Evolutionary conservation across 2,888 invertebrate genomes (phyloP).

Genomic region (Hybos culiciformis): DNA sequence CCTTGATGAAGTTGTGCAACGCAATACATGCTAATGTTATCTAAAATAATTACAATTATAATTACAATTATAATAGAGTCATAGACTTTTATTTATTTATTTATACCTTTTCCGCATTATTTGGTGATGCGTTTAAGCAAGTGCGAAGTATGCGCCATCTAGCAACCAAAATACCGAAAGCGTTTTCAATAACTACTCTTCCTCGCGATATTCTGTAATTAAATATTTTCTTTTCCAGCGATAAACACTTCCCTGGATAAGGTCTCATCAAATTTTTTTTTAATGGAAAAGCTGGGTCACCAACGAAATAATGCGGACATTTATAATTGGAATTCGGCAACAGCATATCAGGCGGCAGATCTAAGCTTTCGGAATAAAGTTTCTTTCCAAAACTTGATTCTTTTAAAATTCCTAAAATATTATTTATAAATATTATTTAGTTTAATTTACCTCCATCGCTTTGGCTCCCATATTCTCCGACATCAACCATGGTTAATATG

Average conservation of each 20-base stretch:
- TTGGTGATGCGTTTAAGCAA: neutral
- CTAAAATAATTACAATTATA: too few species aligned
- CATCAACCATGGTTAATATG: conserved; percentile 14
- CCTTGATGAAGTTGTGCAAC: neutral
- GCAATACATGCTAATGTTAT: neutral
- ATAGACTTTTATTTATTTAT: too few species aligned
- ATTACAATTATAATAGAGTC: too few species aligned
- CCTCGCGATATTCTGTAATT: conserved; percentile 12
- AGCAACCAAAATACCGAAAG: conserved; percentile 14
- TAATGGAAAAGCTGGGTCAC: conserved; percentile 14
- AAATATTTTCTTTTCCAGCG: conserved; percentile 4
- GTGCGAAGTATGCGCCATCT: conserved; percentile 1
- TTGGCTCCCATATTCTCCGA: conserved; percentile 13
- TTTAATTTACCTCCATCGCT: too few species aligned
- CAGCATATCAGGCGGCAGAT: neutral
- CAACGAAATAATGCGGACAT: conserved; percentile 7
- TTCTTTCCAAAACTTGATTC: conserved; percentile 4
- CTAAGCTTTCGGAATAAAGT: neutral
- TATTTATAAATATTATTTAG: too few species aligned
- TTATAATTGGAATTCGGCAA: neutral
- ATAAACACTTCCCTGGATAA: neutral
- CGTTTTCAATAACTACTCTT: conserved; percentile 9
- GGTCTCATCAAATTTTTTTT: conserved; percentile 8
- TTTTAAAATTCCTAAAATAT: neutral
- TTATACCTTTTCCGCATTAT: conserved; percentile 1